These are phyloP conservation scores for Thalassaphorura encarpata DNA, from an alignment of 1,140 invertebrate genomes.

Conservation along the genomic window DNA sequence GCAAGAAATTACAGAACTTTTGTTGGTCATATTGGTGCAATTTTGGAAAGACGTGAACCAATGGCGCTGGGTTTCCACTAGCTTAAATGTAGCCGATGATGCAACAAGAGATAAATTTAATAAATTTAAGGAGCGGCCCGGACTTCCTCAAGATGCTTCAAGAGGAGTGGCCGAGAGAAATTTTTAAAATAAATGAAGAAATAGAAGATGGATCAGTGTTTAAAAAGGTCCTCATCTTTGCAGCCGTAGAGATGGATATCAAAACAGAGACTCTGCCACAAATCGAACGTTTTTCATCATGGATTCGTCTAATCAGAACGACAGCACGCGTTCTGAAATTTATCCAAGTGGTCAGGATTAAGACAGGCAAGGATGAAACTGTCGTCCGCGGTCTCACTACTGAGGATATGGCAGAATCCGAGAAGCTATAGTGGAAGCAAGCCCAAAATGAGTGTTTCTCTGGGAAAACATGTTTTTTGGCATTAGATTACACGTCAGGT, in stretches of 20 bases:
- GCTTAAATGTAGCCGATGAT: conserved; percentile 29
- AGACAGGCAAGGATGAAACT: no score
- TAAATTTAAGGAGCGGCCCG: conserved; percentile 23
- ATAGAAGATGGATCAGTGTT: no score
- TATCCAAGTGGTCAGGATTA: no score
- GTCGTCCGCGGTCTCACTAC: no score
- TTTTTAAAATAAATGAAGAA: not conserved
- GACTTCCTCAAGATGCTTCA: not conserved
- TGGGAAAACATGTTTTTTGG: not conserved
- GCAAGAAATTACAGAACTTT: conserved; percentile 13
- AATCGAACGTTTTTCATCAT: no score
- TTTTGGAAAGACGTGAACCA: conserved; percentile 20
- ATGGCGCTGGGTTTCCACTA: conserved; percentile 27
- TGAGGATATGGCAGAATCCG: not conserved
- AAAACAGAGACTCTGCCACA: no score
- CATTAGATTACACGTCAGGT: not conserved
- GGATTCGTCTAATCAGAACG: no score
- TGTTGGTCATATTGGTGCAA: conserved; percentile 29
- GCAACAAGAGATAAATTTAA: not conserved
- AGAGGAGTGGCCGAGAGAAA: conserved; percentile 11
- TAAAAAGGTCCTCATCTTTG: no score
- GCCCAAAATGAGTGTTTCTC: not conserved
- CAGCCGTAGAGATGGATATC: no score
- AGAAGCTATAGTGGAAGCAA: not conserved
- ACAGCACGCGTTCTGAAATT: no score